Base-by-base conservation (phyloP, 2,113 vertebrate genomes). In the Procavia capensis region DNA sequence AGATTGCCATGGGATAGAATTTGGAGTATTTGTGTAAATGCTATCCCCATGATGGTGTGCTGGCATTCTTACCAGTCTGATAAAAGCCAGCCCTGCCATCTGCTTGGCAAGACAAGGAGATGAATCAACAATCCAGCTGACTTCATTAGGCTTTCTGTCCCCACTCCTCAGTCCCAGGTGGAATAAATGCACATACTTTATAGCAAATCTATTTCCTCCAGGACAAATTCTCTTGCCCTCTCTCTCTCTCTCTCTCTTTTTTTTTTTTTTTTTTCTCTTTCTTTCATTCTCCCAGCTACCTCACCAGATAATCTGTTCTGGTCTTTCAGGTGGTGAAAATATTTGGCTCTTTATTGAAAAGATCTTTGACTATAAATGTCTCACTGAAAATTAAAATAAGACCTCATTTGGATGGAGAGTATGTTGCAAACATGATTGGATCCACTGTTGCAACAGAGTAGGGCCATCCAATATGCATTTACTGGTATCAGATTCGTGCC, bases 11-110 rank as follows among this genome's bases (percentile, higher is more conserved):
- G 36, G 25, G 16, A 76, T 19, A 88, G 83, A 89, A 91, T 59
- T 25, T 74, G 85, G 54, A 92, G 61, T 75, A 78, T 90, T 95
- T 13, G 80, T 95, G 94, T 96, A 19, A 74, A 96, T 91, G 68
- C 63, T 92, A 13, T 95, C 64, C 70, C 94, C 57, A 57, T 50
- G 86, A 85, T 27, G 81, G 76, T 92, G 43, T 57, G 31, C 31
- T 96, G 36, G 64, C 92, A 92, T 92, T 80, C 66, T 81, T 95
- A 83, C 41, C 76, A 36, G 24, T 79, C 22, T 96, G 54, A 78
- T 85, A 75, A 94, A 93, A 97, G 45, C 79, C 85, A 97, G 91
- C n/a, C 45, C 59, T 85, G 34, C 94, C 96, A 96, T 95, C 95
- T 97, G 97, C 59, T 91, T 68, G 31, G 29, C 31, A 31, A 93